Evolutionary conservation across 2,888 invertebrate species (phyloP).

Genomic region (Lasioglossum oenotherae): DNA sequence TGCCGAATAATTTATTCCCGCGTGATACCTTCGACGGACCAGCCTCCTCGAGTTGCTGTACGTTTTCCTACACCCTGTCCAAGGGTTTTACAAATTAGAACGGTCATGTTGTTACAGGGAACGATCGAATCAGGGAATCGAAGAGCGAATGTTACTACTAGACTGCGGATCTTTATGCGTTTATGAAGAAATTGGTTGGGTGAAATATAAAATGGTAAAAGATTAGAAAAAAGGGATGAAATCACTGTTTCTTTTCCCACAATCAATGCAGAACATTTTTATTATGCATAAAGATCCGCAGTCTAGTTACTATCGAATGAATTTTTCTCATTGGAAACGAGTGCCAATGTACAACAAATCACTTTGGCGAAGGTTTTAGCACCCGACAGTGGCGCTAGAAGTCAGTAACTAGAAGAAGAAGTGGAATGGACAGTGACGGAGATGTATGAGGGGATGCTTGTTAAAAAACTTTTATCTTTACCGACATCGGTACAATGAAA

Average conservation of each 20-base stretch:
- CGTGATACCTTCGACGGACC: neutral
- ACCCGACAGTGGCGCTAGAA: neutral
- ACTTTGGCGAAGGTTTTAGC: neutral
- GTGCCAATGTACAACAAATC: neutral
- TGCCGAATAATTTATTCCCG: neutral
- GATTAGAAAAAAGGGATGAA: too few relatives aligned
- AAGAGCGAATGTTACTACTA: neutral
- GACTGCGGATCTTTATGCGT: too few relatives aligned
- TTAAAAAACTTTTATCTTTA: too few relatives aligned
- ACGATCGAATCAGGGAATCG: neutral
- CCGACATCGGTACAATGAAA: too few relatives aligned
- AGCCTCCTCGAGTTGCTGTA: neutral
- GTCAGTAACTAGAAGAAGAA: too few relatives aligned
- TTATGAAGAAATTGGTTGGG: too few relatives aligned
- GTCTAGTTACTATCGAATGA: neutral
- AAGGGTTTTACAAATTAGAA: neutral
- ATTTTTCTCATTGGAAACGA: neutral
- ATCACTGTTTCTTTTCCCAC: too few relatives aligned
- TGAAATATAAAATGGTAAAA: too few relatives aligned
- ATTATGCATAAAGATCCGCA: too few relatives aligned
- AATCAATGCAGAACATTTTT: too few relatives aligned
- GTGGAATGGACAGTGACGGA: too few relatives aligned
- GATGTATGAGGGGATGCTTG: too few relatives aligned
- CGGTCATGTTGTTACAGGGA: neutral
- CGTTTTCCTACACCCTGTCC: neutral